A percentile compares a stretch with the other conserved stretches of the same genome.
Evolutionary conservation across 2,113 vertebrate species (phyloP).

Genomic region (Nothoprocta perdicaria): DNA sequence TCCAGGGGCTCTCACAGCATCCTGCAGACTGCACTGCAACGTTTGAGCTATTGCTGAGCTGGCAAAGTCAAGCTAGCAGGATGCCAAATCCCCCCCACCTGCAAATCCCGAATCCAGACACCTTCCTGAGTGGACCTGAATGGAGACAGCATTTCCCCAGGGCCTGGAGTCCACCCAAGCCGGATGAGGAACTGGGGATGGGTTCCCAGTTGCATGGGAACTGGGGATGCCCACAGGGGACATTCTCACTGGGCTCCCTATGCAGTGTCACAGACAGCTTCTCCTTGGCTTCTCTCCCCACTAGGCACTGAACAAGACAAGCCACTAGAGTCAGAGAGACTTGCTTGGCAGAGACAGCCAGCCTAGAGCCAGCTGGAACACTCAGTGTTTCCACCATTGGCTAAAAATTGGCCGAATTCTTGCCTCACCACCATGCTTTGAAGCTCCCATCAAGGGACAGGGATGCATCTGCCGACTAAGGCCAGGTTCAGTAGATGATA

Average conservation of each 20-base stretch:
- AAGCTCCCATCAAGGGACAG: background rate
- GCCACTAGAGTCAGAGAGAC: background rate
- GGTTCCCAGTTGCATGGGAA: too few species aligned
- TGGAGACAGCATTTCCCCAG: background rate
- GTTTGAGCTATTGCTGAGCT: background rate
- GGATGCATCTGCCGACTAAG: background rate
- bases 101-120: background rate
- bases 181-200: background rate
- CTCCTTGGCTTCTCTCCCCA: background rate
- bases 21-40: background rate
- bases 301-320: background rate
- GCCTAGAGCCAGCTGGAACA: too few species aligned
- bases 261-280: background rate
- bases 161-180: background rate
- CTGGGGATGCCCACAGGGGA: background rate
- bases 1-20: background rate
- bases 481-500: background rate
- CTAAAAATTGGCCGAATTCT: too few species aligned
- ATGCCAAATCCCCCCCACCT: background rate
- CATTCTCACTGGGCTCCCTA: background rate
- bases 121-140: background rate
- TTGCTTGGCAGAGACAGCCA: too few species aligned
- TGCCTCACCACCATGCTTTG: background rate
- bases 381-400: too few species aligned
- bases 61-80: background rate